Conservation (phyloP, 2,888 invertebrate species). For the Orchesellides sinensis region DNA sequence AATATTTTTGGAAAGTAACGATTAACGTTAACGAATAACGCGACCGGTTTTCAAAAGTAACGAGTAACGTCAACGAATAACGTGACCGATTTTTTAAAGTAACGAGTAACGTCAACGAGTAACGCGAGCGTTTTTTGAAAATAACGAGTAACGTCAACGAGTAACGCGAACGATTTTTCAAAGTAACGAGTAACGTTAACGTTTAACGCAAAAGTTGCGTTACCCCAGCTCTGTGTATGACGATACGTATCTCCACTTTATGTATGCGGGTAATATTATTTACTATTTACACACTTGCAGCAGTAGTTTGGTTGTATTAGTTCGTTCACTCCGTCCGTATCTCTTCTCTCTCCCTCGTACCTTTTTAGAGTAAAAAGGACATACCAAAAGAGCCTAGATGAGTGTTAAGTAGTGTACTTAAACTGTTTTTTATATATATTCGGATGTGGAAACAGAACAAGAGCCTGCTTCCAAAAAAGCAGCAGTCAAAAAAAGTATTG, state of each 20-base stretch:
- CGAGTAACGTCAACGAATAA: too few species aligned
- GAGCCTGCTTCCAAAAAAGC: conserved; percentile 54
- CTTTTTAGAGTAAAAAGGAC: conserved; percentile 4
- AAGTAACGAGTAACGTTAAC: too few species aligned
- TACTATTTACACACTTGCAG: conserved; percentile 47
- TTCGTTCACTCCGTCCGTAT: conserved; percentile 7
- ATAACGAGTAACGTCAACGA: too few species aligned
- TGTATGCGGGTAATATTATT: conserved; percentile 41
- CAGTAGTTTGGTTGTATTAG: conserved; percentile 13
- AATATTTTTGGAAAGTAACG: too few species aligned
- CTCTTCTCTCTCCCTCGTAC: conserved; percentile 10
- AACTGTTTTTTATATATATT: conserved; percentile 28
- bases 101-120: too few species aligned
- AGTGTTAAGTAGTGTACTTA: conserved; percentile 52
- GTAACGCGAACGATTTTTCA: too few species aligned
- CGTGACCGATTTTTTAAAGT: too few species aligned
- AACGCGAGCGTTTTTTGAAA: too few species aligned
- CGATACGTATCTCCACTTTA: conserved; percentile 25
- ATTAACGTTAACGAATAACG: too few species aligned
- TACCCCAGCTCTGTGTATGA: too few species aligned
- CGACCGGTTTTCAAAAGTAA: too few species aligned
- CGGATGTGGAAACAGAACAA: conserved; percentile 35
- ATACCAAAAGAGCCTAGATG: conserved; percentile 8
- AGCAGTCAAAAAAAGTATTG: conserved; percentile 41
- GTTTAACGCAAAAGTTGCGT: too few species aligned